Evolutionary conservation across 2,888 invertebrate genomes (phyloP).

Genomic region (Microdon myrmicae): DNA sequence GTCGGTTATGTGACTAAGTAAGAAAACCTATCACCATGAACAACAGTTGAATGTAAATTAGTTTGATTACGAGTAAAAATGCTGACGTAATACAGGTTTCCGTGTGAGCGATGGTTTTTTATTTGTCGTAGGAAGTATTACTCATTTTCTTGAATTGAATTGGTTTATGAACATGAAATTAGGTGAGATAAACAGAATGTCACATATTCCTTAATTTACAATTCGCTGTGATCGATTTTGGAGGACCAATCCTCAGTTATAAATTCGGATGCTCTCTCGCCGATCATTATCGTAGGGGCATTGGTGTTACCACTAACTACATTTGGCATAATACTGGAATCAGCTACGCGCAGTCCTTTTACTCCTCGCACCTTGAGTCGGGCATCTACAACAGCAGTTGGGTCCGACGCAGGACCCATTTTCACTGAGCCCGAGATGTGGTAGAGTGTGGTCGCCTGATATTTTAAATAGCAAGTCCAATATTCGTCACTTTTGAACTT

Average conservation of each 20-base stretch:
- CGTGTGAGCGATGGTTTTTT: too few relatives aligned
- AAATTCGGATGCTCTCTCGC: constrained; percentile 79
- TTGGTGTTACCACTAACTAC: constrained; percentile 83
- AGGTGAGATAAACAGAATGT: too few relatives aligned
- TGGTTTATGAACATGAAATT: too few relatives aligned
- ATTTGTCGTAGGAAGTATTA: too few relatives aligned
- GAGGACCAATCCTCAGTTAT: constrained; percentile 56
- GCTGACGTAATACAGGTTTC: too few relatives aligned
- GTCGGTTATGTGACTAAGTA: too few relatives aligned
- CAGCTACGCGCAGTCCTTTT: constrained; percentile 74
- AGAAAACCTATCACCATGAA: too few relatives aligned
- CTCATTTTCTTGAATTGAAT: too few relatives aligned
- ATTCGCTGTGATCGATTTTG: background rate
- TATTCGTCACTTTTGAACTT: constrained; percentile 66
- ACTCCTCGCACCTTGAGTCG: constrained; percentile 74
- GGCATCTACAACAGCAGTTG: constrained; percentile 74
- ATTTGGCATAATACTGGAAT: constrained; percentile 81
- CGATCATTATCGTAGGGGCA: constrained; percentile 86
- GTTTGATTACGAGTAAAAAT: too few relatives aligned
- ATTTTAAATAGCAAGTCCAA: constrained; percentile 75
- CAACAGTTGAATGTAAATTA: too few relatives aligned
- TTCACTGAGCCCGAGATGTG: constrained; percentile 76
- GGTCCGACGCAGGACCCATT: constrained; percentile 74
- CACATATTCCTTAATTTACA: background rate
- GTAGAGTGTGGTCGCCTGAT: constrained; percentile 74